A percentile compares a stretch with the other conserved stretches of the same genome.
phyloP scores from a whole-genome alignment of 2,888 invertebrate genomes.

The Exephanes ischioxanthus region DNA sequence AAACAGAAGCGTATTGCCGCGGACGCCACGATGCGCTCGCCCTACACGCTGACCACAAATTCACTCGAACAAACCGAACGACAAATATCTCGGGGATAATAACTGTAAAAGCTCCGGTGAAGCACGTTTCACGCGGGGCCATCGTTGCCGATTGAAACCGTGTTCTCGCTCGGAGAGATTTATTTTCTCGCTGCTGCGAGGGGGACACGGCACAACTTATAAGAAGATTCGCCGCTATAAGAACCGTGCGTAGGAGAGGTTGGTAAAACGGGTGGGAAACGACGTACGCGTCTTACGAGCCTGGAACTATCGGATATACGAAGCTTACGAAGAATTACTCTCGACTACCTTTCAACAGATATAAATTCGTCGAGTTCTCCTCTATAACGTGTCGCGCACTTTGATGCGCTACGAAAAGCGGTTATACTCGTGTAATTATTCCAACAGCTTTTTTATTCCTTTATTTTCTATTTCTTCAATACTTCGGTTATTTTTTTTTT shows the following conservation, averaged over 20 bases:
- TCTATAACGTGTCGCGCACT: background rate
- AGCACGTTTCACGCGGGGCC: slow-evolving; percentile 64
- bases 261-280: background rate
- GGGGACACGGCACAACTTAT: slow-evolving; percentile 19
- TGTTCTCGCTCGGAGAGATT: slow-evolving; percentile 45
- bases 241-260: background rate
- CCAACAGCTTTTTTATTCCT: too few relatives aligned
- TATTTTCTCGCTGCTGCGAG: slow-evolving; percentile 29
- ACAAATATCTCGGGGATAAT: slow-evolving; percentile 81
- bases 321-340: background rate
- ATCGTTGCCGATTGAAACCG: slow-evolving; percentile 34
- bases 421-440: too few relatives aligned
- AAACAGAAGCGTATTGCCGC: slow-evolving; percentile 75
- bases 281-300: background rate
- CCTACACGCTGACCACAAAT: slow-evolving; percentile 63
- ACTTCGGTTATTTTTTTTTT: too few relatives aligned
- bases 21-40: slow-evolving; percentile 3
- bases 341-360: background rate
- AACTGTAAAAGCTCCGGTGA: slow-evolving; percentile 81
- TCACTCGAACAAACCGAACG: slow-evolving; percentile 76
- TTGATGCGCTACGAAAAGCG: background rate
- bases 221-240: slow-evolving; percentile 46
- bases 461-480: too few relatives aligned
- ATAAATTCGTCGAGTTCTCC: background rate
- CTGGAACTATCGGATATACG: slow-evolving; percentile 11